Evolutionary conservation across 2,113 vertebrate genomes (phyloP).

Genomic region (Thalassoma bifasciatum): DNA sequence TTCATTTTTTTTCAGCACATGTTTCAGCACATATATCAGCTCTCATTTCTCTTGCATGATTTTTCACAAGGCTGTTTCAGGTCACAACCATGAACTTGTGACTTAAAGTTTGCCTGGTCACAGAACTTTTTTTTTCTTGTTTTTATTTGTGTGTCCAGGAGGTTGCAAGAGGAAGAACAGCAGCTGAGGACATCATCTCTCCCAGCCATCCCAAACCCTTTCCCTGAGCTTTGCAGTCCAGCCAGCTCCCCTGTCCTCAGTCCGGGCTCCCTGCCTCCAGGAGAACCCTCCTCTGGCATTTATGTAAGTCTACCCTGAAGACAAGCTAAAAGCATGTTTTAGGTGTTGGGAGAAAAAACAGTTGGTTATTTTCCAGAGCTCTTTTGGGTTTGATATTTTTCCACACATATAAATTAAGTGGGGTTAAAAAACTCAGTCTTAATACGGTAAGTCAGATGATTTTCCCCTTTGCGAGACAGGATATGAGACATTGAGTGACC

Average conservation of each 20-base stretch:
- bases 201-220: slow-evolving; percentile 97
- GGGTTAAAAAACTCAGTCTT: slow-evolving; percentile 6
- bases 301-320: slow-evolving; percentile 84
- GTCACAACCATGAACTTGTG: slow-evolving; percentile 9
- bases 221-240: slow-evolving; percentile 93
- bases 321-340: neutral
- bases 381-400: slow-evolving; percentile 19
- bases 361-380: neutral
- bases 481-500: slow-evolving; percentile 28
- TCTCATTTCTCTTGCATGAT: slow-evolving; percentile 36
- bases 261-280: slow-evolving; percentile 90
- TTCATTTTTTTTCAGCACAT: slow-evolving; percentile 20
- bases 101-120: neutral
- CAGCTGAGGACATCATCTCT: slow-evolving; percentile 93
- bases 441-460: neutral
- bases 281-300: slow-evolving; percentile 84
- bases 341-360: neutral
- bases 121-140: neutral
- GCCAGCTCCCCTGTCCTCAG: slow-evolving; percentile 89
- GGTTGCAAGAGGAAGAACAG: slow-evolving; percentile 92
- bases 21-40: slow-evolving; percentile 59
- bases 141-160: slow-evolving; percentile 77
- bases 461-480: slow-evolving; percentile 24
- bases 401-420: slow-evolving; percentile 4
- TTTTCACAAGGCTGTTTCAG: slow-evolving; percentile 19